Evolutionary conservation across 2,888 invertebrate genomes (phyloP).

Genomic region (Drosophila setosimentum): DNA sequence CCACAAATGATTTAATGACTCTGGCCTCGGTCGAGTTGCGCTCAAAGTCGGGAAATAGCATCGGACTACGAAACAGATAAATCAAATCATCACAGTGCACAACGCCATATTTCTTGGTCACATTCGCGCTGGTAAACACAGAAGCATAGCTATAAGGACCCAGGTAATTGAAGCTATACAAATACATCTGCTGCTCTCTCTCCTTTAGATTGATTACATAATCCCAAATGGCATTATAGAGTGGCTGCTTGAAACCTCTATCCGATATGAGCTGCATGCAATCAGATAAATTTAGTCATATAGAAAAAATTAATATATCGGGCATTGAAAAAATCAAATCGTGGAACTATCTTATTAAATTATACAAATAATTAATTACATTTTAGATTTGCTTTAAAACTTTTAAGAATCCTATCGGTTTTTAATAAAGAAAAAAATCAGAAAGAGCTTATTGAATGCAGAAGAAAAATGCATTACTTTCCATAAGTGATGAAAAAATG

Average conservation of each 20-base stretch:
- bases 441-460: too few relatives aligned
- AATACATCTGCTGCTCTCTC: slow-evolving; percentile 84
- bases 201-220: slow-evolving; percentile 64
- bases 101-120: slow-evolving; percentile 78
- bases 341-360: background rate
- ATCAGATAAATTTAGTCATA: background rate
- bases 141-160: slow-evolving; percentile 85
- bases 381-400: too few relatives aligned
- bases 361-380: too few relatives aligned
- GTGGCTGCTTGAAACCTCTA: slow-evolving; percentile 85
- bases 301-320: background rate
- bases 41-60: slow-evolving; percentile 84
- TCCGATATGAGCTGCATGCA: slow-evolving; percentile 86
- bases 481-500: too few relatives aligned
- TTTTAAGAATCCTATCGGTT: background rate
- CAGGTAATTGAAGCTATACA: slow-evolving; percentile 86
- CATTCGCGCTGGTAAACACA: slow-evolving; percentile 83
- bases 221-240: slow-evolving; percentile 82
- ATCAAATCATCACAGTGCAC: slow-evolving; percentile 87
- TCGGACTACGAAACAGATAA: slow-evolving; percentile 86
- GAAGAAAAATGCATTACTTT: too few relatives aligned
- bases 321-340: background rate
- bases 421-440: background rate
- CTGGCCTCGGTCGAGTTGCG: slow-evolving; percentile 79
- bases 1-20: slow-evolving; percentile 84